Base-by-base conservation (phyloP, 2,888 invertebrate species). In the Eupithecia inturbata region DNA sequence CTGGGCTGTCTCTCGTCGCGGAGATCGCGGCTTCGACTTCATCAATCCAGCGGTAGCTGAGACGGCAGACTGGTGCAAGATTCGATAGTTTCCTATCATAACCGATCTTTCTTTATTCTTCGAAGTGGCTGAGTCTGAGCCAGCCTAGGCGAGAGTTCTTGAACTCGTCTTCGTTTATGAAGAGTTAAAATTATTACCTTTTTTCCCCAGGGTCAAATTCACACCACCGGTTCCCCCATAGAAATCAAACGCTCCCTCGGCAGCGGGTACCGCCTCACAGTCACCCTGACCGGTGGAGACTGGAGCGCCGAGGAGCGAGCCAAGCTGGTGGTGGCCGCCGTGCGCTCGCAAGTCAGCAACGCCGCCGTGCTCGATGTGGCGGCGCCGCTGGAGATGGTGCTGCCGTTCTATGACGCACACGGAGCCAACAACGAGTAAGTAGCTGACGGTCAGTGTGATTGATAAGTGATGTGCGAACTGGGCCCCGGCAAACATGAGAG, bases 141-240 rank as follows among this genome's bases (percentile, higher is more conserved):
- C 49, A 49, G 10, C 22, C 49, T 3, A 7, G 9, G 22, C n/a
- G 22, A 22, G 45, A 45, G 45, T 7, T 19, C n/a, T 45, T 49
- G 22, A 49, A n/a, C 49, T 22, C 49, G 49, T 49, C 45, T n/a
- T 60, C 60, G 16, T 60, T 14, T 28, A 28, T 28, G 6, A 60
- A 14, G 5, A 26, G 4, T 60, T 28, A 1, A 12, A 26, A 26
- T 6, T 12, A 57, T 60, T 19, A 7, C 14, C 0, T 10, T n/a
- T 63, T n/a, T 31, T 64, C 33, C 28, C n/a, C 81, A 95, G 91
- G 95, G 96, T 53, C 95, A 95, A 88, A 91, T 96, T 77, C 92
- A 95, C 79, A 95, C 95, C 16, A 93, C 93, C 0, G 95, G 95
- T 1, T 95, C 95, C 0, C 95, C 96, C 0, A 88, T 95, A 63